Evolutionary conservation across 2,113 vertebrate genomes (phyloP).

Genomic region (Syngnathus floridae): DNA sequence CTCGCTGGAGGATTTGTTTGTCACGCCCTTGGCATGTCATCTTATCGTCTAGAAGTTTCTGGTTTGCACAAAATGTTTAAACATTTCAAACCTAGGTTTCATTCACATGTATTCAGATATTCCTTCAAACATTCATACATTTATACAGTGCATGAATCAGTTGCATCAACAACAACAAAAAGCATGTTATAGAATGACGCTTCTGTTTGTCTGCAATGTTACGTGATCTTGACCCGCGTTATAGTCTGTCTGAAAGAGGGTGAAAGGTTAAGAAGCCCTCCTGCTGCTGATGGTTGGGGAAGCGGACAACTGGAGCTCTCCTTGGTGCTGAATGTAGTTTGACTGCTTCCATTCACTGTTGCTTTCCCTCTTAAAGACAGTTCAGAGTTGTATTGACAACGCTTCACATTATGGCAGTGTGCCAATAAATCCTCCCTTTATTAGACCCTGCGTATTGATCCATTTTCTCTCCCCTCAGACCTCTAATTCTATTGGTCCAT

Average conservation of each 20-base stretch:
- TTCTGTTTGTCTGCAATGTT: background rate
- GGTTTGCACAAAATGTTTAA: too few species aligned
- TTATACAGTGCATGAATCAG: background rate
- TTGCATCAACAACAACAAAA: background rate
- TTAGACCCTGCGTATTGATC: slow-evolving; percentile 58
- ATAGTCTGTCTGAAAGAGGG: slow-evolving; percentile 5
- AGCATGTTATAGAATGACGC: too few species aligned
- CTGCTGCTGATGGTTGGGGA: slow-evolving; percentile 22
- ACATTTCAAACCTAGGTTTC: too few species aligned
- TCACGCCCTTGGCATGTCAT: too few species aligned
- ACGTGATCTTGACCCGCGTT: background rate
- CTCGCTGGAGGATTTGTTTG: too few species aligned
- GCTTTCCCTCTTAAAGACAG: slow-evolving; percentile 33
- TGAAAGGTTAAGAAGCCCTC: slow-evolving; percentile 45
- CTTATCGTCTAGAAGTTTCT: too few species aligned
- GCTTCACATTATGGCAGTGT: slow-evolving; percentile 51
- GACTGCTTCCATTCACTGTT: slow-evolving; percentile 4
- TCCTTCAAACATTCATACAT: background rate
- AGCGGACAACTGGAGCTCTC: slow-evolving; percentile 41
- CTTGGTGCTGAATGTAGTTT: slow-evolving; percentile 52
- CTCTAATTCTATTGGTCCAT: slow-evolving; percentile 39
- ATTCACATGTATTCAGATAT: background rate
- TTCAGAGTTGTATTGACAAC: slow-evolving; percentile 47
- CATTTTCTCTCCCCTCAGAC: slow-evolving; percentile 31
- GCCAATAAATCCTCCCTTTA: slow-evolving; percentile 62